Percentiles rank a stretch among this genome's conserved stretches.
These are phyloP conservation scores for Camponotus vicinus DNA, from an alignment of 1,140 invertebrate genomes.

Conservation along the genomic window DNA sequence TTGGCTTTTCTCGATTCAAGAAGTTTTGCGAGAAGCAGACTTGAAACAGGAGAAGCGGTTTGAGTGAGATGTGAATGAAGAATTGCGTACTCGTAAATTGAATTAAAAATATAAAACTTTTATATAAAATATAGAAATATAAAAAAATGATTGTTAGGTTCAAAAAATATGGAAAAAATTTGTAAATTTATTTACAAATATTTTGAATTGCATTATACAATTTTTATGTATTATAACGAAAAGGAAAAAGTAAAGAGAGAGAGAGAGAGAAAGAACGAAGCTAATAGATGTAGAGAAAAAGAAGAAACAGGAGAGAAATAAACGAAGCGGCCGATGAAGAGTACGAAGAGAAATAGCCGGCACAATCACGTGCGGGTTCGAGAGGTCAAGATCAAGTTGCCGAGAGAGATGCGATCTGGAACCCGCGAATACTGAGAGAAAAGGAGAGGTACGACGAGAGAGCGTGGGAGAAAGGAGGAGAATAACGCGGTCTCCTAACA, in stretches of 20 bases:
- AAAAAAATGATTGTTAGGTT: background rate
- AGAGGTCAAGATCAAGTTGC: slow-evolving; percentile 77
- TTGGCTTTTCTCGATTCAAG: slow-evolving; percentile 33
- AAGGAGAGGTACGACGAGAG: slow-evolving; percentile 39
- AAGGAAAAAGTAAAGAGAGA: background rate
- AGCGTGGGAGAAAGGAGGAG: slow-evolving; percentile 54
- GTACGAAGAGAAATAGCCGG: slow-evolving; percentile 57
- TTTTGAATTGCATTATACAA: background rate
- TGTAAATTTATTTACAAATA: background rate
- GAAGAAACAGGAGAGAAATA: slow-evolving; percentile 41
- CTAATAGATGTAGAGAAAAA: background rate
- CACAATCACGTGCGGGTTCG: slow-evolving; percentile 68
- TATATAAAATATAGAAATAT: too few relatives aligned
- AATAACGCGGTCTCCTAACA: slow-evolving; percentile 6
- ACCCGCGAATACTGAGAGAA: slow-evolving; percentile 59
- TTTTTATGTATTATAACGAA: background rate
- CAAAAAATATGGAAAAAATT: background rate
- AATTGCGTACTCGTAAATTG: background rate
- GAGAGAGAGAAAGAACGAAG: background rate
- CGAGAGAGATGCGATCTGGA: slow-evolving; percentile 65
- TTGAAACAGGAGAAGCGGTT: background rate
- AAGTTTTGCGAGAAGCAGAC: slow-evolving; percentile 1
- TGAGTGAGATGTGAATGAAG: background rate
- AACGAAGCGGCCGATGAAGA: background rate
- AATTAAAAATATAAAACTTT: slow-evolving; percentile 7